These are phyloP conservation scores for Gasterosteus aculeatus DNA, from an alignment of 2,113 vertebrate species.

Conservation along the genomic window DNA sequence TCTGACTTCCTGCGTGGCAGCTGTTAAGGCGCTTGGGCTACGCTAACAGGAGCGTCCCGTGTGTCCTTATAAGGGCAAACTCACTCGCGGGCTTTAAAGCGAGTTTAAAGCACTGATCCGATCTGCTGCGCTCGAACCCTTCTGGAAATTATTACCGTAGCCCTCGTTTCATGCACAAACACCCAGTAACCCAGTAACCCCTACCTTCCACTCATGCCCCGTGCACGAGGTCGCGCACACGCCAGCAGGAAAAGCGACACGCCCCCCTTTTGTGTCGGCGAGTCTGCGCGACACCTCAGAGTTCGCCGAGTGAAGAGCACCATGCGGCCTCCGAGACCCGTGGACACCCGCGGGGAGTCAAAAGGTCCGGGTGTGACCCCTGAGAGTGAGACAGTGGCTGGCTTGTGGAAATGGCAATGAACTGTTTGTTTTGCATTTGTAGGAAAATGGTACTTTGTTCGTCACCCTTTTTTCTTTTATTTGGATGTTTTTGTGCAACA, in stretches of 20 bases:
- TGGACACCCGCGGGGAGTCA: conserved; percentile 38
- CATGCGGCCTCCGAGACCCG: conserved; percentile 8
- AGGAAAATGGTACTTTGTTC: background rate
- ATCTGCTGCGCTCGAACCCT: conserved; percentile 65
- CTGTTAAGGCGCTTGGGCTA: conserved; percentile 51
- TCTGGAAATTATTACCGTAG: conserved; percentile 68
- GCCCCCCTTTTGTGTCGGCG: conserved; percentile 1
- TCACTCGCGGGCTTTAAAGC: conserved; percentile 53
- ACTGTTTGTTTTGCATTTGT: background rate
- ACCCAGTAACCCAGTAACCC: conserved; percentile 5
- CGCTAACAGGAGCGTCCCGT: conserved; percentile 44
- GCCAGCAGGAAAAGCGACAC: conserved; percentile 17
- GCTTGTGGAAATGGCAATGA: background rate
- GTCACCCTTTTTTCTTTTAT: background rate
- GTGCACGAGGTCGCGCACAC: conserved; percentile 9
- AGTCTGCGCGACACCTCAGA: background rate
- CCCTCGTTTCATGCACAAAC: conserved; percentile 41
- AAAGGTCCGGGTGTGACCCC: conserved; percentile 41
- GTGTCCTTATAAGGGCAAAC: conserved; percentile 76
- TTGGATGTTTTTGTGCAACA: background rate
- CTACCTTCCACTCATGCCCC: conserved; percentile 3
- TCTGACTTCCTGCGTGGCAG: conserved; percentile 44
- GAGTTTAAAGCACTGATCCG: conserved; percentile 62
- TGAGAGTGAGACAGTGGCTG: conserved; percentile 28
- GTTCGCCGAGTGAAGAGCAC: conserved; percentile 11